Evolutionary conservation across 2,113 vertebrate species (phyloP), one percentile per base, ranked within the genome.

Genomic region (Tachysurus fulvidraco): DNA sequence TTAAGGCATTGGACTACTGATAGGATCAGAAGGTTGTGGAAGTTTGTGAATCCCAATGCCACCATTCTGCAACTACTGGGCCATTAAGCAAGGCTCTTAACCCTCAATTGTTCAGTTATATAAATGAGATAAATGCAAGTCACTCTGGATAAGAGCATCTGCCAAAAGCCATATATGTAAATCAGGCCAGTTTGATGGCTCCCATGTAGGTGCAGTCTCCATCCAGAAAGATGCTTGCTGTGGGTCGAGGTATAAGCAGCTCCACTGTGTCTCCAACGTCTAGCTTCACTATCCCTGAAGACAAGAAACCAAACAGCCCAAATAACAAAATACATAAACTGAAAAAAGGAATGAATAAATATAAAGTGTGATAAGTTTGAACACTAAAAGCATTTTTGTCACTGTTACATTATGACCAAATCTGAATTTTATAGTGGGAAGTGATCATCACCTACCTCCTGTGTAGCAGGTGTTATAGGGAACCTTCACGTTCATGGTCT

Each of bases 401-500:
- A 74, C 25, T 50, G 73, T 76, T 76, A 50, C 25, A 55, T 30
- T 2, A 6, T 77, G 23, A 25, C 52, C 17, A 0, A 19, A 36
- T 30, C 6, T 36, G 16, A 57, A 36, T 79, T 16, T 23, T 30
- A 79, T 57, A 8, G 6, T 44, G 6, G 21, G 8, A 81, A 71
- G 36, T 9, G 19, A 1, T 9, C 19, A 79, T 13, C 41, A 83
- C 92, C 95, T 94, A 99, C 98, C 98, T 93, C 96, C 98, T 2
- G 98, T 98, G 89, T 96, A 99, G 93, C 98, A 99, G 88, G 98
- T 98, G 94, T 99, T 99, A 91, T 94, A 98, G 3, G 97, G 95
- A 62, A 95, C 89, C 54, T 91, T 93, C 3, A 92, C 89, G 83
- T 96, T 96, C 97, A 99, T 99, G 52, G 93, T 97, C 93, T 99